These are phyloP conservation scores for Falco cherrug DNA, from an alignment of 2,797 vertebrate species.

Conservation along the genomic window DNA sequence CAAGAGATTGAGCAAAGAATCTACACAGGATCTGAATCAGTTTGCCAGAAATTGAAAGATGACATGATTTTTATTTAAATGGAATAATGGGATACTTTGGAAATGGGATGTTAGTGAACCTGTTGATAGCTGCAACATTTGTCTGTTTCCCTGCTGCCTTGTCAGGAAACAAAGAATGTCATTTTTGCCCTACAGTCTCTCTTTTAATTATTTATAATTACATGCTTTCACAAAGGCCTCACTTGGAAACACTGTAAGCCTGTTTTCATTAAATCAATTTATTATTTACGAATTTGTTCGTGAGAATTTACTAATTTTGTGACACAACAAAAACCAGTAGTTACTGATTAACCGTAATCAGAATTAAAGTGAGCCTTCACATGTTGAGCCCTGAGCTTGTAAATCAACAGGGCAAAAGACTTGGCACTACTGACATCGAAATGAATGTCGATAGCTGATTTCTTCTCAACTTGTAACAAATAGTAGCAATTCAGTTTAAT, in stretches of 20 bases:
- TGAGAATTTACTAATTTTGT: neutral
- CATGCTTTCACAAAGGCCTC: neutral
- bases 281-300: neutral
- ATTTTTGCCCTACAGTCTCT: neutral
- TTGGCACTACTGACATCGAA: neutral
- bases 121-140: neutral
- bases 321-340: neutral
- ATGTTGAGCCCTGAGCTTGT: neutral
- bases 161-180: neutral
- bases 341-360: neutral
- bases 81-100: neutral
- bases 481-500: neutral
- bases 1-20: neutral
- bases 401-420: neutral
- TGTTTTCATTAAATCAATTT: neutral
- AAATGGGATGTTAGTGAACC: neutral
- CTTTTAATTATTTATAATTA: neutral
- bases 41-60: neutral
- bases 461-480: neutral
- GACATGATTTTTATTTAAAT: neutral
- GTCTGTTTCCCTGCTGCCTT: neutral
- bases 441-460: neutral
- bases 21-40: neutral
- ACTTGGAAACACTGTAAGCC: neutral
- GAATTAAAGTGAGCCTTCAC: neutral